phyloP scores from a whole-genome alignment of 1,140 invertebrate genomes.

The Dinothrombium tinctorium region DNA sequence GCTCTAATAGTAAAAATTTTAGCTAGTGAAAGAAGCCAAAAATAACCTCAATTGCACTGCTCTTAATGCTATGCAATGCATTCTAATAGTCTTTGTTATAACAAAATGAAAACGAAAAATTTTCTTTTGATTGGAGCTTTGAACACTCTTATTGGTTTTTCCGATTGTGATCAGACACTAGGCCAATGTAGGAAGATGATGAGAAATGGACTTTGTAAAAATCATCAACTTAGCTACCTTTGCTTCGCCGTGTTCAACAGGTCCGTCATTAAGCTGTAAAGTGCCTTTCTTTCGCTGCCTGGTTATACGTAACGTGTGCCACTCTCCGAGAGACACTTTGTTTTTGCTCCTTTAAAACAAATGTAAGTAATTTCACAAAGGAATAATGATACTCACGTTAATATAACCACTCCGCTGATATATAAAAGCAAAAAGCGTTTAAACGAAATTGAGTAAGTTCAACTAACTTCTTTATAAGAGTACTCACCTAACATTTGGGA shows the following conservation, averaged over 20 bases:
- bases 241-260: conserved; percentile 36
- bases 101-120: too few species aligned
- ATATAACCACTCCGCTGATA: conserved; percentile 2
- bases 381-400: conserved; percentile 7
- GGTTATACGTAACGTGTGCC: conserved; percentile 52
- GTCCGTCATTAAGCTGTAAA: conserved; percentile 46
- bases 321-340: conserved; percentile 34
- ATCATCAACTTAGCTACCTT: too few species aligned
- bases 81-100: too few species aligned
- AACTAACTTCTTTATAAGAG: not conserved
- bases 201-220: too few species aligned
- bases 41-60: too few species aligned
- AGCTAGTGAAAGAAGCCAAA: too few species aligned
- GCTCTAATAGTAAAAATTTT: too few species aligned
- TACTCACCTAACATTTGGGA: conserved; percentile 53
- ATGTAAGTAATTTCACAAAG: conserved; percentile 4
- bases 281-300: conserved; percentile 46
- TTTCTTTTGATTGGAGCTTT: too few species aligned
- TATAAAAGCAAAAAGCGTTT: not conserved
- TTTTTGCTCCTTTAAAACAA: conserved; percentile 15
- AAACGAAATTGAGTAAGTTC: not conserved
- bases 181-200: too few species aligned
- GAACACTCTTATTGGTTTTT: too few species aligned
- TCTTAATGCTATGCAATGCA: too few species aligned
- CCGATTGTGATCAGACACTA: too few species aligned